phyloP scores from a whole-genome alignment of 1,140 invertebrate species.

The Belonocnema kinseyi region DNA sequence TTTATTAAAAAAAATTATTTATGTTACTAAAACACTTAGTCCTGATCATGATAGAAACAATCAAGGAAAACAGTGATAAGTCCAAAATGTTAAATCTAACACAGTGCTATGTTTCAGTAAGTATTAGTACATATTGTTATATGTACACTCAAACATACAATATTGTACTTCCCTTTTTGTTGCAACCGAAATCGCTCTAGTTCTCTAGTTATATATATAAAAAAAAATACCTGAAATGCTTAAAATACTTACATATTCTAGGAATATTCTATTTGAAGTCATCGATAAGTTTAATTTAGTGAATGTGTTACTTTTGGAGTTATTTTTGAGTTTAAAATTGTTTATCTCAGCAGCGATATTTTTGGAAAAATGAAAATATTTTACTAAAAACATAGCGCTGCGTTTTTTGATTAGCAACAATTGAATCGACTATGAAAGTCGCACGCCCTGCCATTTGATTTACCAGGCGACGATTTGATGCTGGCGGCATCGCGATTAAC shows the following conservation, averaged over 20 bases:
- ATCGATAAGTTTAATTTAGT: too few species aligned
- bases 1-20: not conserved
- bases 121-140: conserved; percentile 30
- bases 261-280: too few species aligned
- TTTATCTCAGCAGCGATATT: not conserved
- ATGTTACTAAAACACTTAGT: not conserved
- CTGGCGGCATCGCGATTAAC: conserved; percentile 56
- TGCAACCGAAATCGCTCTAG: conserved; percentile 2
- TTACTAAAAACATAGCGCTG: conserved; percentile 68
- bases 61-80: conserved; percentile 9
- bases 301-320: not conserved
- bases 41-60: conserved; percentile 15
- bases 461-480: conserved; percentile 70
- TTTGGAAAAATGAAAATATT: not conserved
- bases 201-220: conserved; percentile 1
- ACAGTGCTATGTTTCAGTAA: conserved; percentile 62
- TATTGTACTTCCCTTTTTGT: conserved; percentile 15
- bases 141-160: conserved; percentile 22
- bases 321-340: not conserved
- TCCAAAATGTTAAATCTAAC: conserved; percentile 18
- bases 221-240: not conserved
- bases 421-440: conserved; percentile 25
- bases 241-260: not conserved
- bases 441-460: conserved; percentile 38
- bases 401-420: conserved; percentile 38